Evolutionary conservation across 37 sponge, comb jelly and placozoan genomes (phyloP), one percentile per base, ranked within the genome.

Genomic region (Ianthella basta): DNA sequence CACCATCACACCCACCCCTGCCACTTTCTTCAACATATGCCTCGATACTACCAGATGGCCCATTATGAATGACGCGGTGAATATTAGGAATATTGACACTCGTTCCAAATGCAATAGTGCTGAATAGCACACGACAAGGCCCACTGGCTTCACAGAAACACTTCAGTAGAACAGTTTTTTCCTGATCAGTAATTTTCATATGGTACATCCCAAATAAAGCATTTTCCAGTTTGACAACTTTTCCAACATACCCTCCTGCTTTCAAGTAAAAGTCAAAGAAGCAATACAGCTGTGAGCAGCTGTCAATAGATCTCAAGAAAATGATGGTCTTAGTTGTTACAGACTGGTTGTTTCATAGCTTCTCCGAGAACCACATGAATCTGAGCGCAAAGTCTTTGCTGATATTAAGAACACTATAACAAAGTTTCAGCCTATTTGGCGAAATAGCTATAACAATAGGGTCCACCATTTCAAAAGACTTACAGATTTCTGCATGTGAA

Each of bases 11-110:
- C n/a, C 66, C 66, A 21, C 66, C 66, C 12, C 66, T 10, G 14
- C 66, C 66, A 64, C 66, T 79, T 44, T 79, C 80, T 38, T 79
- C 56, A 19, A 79, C 30, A 27, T 79, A 79, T 10, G 27, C 4
- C n/a, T 79, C 80, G 23, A 79, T 79, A 10, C 54, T 56, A 12
- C 10, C 13, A n/a, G 80, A 21, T 15, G 50, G 56, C n/a, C 80
- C 80, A n/a, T 23, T 21, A 38, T 79, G 80, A 4, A 79, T 53
- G 10, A 79, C 27, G 12, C 27, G 55, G 55, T 27, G 56, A 13
- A 79, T 21, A 79, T 79, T 30, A 20, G 80, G 56, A 20, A 32
- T 38, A 30, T 44, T 56, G 4, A 79, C 24, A 4, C 80, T 56
- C 80, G 54, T 79, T 13, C 80, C 80, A 53, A 79, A 53, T 20